Base-by-base conservation (phyloP, 2,113 vertebrate genomes). In the Neoarius graeffei region DNA sequence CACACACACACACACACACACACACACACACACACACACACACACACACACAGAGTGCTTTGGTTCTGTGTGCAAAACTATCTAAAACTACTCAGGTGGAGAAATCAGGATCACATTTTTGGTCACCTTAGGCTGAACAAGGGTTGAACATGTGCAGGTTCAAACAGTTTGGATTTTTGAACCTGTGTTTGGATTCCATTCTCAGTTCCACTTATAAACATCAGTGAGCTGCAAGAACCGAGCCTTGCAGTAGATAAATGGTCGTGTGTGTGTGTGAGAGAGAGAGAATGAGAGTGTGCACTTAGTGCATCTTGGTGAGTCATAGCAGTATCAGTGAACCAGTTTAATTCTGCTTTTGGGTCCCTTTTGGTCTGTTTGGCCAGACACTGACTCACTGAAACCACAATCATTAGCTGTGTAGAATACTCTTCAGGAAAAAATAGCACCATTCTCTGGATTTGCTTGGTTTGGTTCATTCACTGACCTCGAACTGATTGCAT, bases 321-420 rank as follows among this genome's bases (percentile, higher is more conserved):
- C 83, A 88, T 80, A 25, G 50, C 74, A 79, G 89, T 85, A 82
- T 88, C 85, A 81, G 27, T 82, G 77, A 80, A 52, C 82, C 66
- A 73, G 52, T 62, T 81, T 76, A 81, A 64, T 64, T 76, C 60
- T 71, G 52, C 30, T 81, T 19, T 77, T 85, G 73, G 80, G 50
- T 62, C 50, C 27, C 20, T 20, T 54, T 83, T 54, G 56, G 64
- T 87, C 64, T 81, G 64, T 87, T 82, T 87, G 86, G n/a, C 50
- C 79, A 86, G 50, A 67, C n/a, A 64, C 17, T 81, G 81, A 25
- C 77, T 81, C 64, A 82, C 57, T 73, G 30, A 87, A 87, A 73
- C 86, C 69, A 54, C 35, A 56, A 54, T 62, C 30, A 52, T 64
- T 48, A 73, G 35, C 23, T 20, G 23, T 71, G 86, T 82, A 73